phyloP scores from a whole-genome alignment of 2,888 invertebrate genomes.

The Drosophila seclusa region DNA sequence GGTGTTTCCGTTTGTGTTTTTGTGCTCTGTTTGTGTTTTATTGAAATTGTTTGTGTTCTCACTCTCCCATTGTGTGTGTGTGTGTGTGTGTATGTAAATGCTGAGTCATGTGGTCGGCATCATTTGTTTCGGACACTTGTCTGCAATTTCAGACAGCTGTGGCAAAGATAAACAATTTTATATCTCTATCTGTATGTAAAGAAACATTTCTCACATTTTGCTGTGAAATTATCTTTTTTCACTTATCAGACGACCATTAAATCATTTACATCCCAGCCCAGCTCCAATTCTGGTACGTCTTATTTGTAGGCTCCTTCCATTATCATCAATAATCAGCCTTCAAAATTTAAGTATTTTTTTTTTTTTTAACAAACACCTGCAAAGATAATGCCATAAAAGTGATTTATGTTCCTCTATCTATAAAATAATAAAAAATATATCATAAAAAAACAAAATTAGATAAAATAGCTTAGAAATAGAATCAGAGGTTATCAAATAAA shows the following conservation, averaged over 20 bases:
- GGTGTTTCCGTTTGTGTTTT: constrained; percentile 50
- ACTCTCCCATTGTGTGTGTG: background rate
- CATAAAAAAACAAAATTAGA: background rate
- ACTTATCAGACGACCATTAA: background rate
- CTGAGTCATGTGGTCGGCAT: constrained; percentile 3
- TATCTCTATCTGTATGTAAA: constrained; percentile 25
- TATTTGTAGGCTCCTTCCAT: background rate
- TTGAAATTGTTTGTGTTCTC: constrained; percentile 37
- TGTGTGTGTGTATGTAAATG: constrained; percentile 2
- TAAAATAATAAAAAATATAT: background rate
- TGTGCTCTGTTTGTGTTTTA: constrained; percentile 38
- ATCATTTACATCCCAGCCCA: background rate
- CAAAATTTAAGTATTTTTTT: background rate
- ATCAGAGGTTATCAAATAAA: background rate
- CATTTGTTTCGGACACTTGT: constrained; percentile 53
- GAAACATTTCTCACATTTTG: constrained; percentile 16
- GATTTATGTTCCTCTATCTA: background rate
- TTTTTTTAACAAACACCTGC: background rate
- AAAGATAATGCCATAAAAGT: background rate
- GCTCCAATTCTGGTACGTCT: background rate
- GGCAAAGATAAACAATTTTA: constrained; percentile 59
- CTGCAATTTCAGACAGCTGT: constrained; percentile 57
- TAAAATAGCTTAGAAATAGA: background rate
- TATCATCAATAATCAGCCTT: background rate
- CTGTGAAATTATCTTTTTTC: constrained; percentile 7